phyloP scores from a whole-genome alignment of 2,797 vertebrate species.

The Coregonus sp. region DNA sequence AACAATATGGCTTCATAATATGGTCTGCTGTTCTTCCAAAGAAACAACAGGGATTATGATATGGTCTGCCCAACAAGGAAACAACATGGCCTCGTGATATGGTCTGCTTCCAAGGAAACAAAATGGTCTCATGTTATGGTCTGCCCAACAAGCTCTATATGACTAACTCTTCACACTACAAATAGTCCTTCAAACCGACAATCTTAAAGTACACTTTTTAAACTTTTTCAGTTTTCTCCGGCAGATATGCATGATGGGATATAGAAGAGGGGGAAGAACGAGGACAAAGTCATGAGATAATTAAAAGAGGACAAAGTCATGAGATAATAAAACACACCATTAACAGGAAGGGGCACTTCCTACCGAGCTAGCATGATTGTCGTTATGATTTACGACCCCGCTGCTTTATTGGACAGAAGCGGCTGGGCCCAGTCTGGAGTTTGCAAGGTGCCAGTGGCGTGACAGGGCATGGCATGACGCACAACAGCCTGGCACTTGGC shows the following conservation, averaged over 20 bases:
- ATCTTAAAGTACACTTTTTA: slow-evolving; percentile 21
- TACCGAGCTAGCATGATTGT: slow-evolving; percentile 12
- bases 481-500: background rate
- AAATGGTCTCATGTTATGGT: no score
- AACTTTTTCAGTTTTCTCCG: background rate
- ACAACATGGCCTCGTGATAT: no score
- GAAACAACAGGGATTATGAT: no score
- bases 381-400: slow-evolving; percentile 30
- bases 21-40: no score
- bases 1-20: no score
- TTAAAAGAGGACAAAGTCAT: slow-evolving; percentile 39
- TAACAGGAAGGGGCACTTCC: slow-evolving; percentile 17
- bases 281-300: slow-evolving; percentile 45
- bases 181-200: background rate
- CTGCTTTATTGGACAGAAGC: slow-evolving; percentile 16
- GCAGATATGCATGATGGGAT: slow-evolving; percentile 7
- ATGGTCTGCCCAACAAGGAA: no score
- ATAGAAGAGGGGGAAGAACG: slow-evolving; percentile 7
- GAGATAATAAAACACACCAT: slow-evolving; percentile 43
- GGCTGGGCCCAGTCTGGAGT: slow-evolving; percentile 1
- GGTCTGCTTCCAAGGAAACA: no score
- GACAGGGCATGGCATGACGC: background rate
- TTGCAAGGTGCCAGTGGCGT: background rate
- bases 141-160: slow-evolving; percentile 46
- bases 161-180: slow-evolving; percentile 29